Percentiles rank a stretch among this genome's conserved stretches.
Conservation (phyloP, 2,113 vertebrate genomes). For the Haplochromis burtoni region DNA sequence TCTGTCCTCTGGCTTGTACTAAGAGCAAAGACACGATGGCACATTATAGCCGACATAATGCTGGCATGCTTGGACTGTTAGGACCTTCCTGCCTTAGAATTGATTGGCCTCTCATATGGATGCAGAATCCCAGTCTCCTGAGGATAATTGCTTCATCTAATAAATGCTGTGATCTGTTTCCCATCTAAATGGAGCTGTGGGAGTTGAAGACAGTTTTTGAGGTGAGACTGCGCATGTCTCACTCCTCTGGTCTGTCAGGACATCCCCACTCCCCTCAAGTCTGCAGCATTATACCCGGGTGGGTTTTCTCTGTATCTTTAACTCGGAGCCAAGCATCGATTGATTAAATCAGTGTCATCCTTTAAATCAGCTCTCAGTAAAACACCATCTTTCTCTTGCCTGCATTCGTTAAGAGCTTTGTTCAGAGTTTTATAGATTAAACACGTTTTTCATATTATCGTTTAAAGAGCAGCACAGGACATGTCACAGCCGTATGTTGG, state of each 20-base stretch:
- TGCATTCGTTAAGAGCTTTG: background rate
- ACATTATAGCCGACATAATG: background rate
- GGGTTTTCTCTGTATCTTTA: background rate
- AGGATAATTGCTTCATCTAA: background rate
- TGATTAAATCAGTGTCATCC: conserved; percentile 10
- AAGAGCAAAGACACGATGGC: background rate
- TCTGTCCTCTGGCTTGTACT: background rate
- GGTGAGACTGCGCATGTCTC: background rate
- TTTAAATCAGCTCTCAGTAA: conserved; percentile 14
- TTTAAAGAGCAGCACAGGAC: background rate
- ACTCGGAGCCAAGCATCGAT: conserved; percentile 21
- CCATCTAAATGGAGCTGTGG: conserved; percentile 6
- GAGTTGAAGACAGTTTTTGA: background rate
- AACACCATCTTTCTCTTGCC: background rate
- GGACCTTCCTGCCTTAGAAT: background rate
- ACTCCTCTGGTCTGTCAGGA: background rate
- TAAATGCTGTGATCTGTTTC: background rate
- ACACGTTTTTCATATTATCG: background rate
- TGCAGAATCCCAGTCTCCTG: background rate
- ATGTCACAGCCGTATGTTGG: background rate
- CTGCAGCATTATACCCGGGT: background rate
- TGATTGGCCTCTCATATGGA: background rate
- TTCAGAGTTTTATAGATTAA: background rate
- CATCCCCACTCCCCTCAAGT: background rate
- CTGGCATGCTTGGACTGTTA: background rate